phyloP scores from a whole-genome alignment of 2,888 invertebrate species.

The Hymenopus coronatus region DNA sequence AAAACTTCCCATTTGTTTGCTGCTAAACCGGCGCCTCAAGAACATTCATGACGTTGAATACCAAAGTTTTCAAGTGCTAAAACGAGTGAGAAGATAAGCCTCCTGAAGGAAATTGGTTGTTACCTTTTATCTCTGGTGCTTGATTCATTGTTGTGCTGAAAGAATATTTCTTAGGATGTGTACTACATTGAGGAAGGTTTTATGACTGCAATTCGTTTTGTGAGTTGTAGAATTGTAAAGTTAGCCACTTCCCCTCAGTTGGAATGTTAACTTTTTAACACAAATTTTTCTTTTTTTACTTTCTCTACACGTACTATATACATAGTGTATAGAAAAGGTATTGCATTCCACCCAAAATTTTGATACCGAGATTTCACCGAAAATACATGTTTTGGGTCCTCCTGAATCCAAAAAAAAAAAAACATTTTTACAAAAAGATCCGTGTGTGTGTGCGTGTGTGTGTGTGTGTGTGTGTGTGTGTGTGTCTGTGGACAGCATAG shows the following conservation, averaged over 20 bases:
- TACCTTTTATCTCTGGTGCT: background rate
- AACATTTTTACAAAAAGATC: too few species aligned
- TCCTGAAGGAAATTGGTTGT: background rate
- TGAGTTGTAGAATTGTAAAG: background rate
- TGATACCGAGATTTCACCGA: too few species aligned
- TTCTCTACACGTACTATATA: too few species aligned
- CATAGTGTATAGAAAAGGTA: too few species aligned
- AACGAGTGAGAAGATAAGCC: background rate
- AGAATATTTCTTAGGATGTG: background rate
- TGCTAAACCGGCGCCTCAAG: background rate
- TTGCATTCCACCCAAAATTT: too few species aligned
- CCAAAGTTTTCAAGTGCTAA: background rate
- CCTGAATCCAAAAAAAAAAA: too few species aligned
- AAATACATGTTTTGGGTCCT: too few species aligned
- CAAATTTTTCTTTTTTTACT: too few species aligned
- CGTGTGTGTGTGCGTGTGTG: too few species aligned
- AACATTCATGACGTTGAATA: background rate
- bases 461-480: too few species aligned
- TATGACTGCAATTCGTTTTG: background rate
- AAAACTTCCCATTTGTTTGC: background rate
- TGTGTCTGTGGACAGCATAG: too few species aligned
- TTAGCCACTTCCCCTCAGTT: background rate
- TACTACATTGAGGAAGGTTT: background rate
- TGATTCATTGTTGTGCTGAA: background rate
- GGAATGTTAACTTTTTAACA: too few species aligned